Conservation (phyloP, 2,113 vertebrate species). For the Raphicerus campestris region DNA sequence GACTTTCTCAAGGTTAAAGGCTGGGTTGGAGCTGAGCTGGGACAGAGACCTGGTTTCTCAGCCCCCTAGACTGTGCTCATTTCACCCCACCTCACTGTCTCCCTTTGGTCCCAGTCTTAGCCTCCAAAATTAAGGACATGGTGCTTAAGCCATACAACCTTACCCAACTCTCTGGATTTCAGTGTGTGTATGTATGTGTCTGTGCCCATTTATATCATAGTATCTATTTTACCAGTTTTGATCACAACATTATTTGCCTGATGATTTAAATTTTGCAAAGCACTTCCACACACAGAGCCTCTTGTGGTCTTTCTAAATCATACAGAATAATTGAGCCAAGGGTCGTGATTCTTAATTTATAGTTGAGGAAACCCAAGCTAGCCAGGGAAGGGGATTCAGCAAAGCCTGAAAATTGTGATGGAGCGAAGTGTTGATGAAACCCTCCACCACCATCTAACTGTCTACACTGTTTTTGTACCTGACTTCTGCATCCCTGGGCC, state of each 20-base stretch:
- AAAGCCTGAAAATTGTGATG: background rate
- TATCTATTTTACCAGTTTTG: background rate
- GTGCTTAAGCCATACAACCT: background rate
- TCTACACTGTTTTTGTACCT: background rate
- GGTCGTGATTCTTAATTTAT: background rate
- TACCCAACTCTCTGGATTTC: background rate
- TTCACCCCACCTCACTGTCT: no score
- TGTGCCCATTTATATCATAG: background rate
- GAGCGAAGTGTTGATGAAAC: background rate
- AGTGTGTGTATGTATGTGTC: no score
- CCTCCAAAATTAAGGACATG: background rate
- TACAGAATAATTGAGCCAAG: background rate
- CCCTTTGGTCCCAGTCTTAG: background rate
- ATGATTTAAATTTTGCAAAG: background rate
- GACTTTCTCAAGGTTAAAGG: background rate
- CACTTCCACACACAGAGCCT: background rate
- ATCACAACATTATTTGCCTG: background rate
- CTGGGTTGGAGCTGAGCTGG: background rate
- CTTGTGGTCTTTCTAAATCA: background rate
- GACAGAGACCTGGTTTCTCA: background rate
- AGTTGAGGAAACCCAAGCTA: background rate
- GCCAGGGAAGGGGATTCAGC: background rate
- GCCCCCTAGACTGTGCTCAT: background rate
- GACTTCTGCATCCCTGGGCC: rapidly evolving
- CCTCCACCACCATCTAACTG: background rate